These are phyloP conservation scores for Riptortus pedestris DNA, from an alignment of 1,140 invertebrate genomes.

Conservation along the genomic window DNA sequence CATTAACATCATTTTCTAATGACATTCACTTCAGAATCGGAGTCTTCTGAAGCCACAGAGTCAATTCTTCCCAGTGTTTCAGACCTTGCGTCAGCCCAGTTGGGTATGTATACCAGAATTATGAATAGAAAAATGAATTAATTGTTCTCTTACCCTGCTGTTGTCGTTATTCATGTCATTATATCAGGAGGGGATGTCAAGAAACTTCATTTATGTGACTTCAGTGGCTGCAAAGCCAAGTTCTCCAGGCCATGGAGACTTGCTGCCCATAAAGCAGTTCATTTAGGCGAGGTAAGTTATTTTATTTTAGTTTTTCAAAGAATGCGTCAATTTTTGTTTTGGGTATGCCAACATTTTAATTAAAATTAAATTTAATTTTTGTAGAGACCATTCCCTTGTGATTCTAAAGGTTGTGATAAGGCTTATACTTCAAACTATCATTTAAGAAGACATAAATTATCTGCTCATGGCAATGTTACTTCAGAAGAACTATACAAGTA, in stretches of 20 bases:
- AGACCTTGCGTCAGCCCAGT: too few relatives aligned
- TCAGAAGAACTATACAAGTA: too few relatives aligned
- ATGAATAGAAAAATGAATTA: too few relatives aligned
- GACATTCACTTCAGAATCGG: not conserved
- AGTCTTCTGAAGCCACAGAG: not conserved
- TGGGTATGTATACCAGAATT: too few relatives aligned
- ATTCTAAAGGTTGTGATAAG: conserved; percentile 38
- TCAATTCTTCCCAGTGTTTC: not conserved
- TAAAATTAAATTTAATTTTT: conserved; percentile 26
- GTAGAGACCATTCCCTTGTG: conserved; percentile 39
- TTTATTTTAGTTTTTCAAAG: not conserved
- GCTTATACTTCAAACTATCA: conserved; percentile 42
- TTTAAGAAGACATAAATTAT: conserved; percentile 40
- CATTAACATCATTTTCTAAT: too few relatives aligned
- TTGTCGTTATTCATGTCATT: too few relatives aligned
- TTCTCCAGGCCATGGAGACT: conserved; percentile 41
- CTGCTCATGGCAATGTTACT: too few relatives aligned
- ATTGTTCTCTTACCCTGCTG: too few relatives aligned
- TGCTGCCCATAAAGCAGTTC: conserved; percentile 38
- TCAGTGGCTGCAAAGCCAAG: conserved; percentile 36
- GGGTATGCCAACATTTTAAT: not conserved
- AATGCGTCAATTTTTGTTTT: not conserved
- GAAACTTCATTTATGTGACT: conserved; percentile 33
- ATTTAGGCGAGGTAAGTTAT: conserved; percentile 39
- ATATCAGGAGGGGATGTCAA: not conserved